Percentiles rank a stretch among this genome's conserved stretches.
Conservation (phyloP, 2,113 vertebrate genomes). For the Clinocottus analis region DNA sequence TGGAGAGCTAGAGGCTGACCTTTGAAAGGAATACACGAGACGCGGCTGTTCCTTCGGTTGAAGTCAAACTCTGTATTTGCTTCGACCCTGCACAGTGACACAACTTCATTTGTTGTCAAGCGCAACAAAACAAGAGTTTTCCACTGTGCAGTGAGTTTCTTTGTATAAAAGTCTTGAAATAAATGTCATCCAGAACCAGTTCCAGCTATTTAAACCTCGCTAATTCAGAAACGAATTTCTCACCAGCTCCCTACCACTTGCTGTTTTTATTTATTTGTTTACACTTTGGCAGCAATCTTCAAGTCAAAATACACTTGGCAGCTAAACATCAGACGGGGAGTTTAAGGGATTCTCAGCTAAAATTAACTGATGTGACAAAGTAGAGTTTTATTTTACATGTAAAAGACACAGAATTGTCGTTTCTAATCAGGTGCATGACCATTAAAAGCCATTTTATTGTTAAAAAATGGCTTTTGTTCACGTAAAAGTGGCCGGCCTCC, state of each 20-base stretch:
- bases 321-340: neutral
- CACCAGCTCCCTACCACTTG: slow-evolving; percentile 26
- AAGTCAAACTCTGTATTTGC: no score
- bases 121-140: neutral
- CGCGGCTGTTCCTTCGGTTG: neutral
- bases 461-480: neutral
- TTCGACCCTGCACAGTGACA: neutral
- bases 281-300: slow-evolving; percentile 13
- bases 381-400: neutral
- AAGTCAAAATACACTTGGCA: slow-evolving; percentile 21
- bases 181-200: neutral
- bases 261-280: slow-evolving; percentile 39
- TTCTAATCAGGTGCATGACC: neutral
- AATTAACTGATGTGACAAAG: neutral
- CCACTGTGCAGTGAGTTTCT: neutral
- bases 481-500: neutral
- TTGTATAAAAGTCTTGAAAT: slow-evolving; percentile 1
- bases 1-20: neutral
- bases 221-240: slow-evolving; percentile 25
- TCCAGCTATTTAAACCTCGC: slow-evolving; percentile 21
- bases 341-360: neutral
- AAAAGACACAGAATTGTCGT: neutral
- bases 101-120: neutral
- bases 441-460: neutral
- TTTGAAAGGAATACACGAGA: neutral